Conservation (phyloP, 1,140 invertebrate species). For the Hylyphantes graminicola region DNA sequence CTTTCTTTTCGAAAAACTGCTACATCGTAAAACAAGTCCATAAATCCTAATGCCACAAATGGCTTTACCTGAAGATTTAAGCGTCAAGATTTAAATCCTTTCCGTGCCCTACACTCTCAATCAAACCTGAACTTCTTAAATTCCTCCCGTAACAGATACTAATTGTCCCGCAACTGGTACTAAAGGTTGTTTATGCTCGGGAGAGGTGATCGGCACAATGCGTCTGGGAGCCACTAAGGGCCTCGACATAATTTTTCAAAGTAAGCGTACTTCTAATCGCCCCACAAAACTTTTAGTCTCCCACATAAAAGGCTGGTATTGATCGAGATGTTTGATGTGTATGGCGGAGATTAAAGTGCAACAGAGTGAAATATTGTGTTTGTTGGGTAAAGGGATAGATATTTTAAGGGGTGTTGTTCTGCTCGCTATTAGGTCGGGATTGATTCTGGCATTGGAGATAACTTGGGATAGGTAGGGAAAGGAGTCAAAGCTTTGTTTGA, state of each 20-base stretch:
- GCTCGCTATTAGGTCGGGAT: too few species aligned
- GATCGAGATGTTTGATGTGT: too few species aligned
- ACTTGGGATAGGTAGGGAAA: too few species aligned
- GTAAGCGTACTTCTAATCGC: conserved; percentile 28
- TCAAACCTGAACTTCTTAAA: conserved; percentile 28
- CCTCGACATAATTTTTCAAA: conserved; percentile 38
- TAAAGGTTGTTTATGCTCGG: conserved; percentile 43
- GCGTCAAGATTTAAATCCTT: conserved; percentile 18
- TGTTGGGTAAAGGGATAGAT: too few species aligned
- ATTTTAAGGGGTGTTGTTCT: too few species aligned
- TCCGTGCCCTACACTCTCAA: not conserved
- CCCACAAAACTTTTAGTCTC: too few species aligned
- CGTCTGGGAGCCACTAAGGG: conserved; percentile 26
- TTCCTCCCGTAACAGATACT: conserved; percentile 22
- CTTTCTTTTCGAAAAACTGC: not conserved
- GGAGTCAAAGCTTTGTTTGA: too few species aligned
- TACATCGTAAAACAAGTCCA: not conserved
- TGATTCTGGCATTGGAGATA: too few species aligned
- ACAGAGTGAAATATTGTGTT: too few species aligned
- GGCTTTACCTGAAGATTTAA: not conserved
- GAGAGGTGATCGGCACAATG: conserved; percentile 4
- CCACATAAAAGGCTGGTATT: too few species aligned
- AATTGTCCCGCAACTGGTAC: conserved; percentile 44
- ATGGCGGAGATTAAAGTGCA: too few species aligned
- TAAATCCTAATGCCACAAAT: conserved; percentile 8